These are phyloP conservation scores for Nesogale talazaci DNA, from an alignment of 2,113 vertebrate genomes.

Conservation along the genomic window DNA sequence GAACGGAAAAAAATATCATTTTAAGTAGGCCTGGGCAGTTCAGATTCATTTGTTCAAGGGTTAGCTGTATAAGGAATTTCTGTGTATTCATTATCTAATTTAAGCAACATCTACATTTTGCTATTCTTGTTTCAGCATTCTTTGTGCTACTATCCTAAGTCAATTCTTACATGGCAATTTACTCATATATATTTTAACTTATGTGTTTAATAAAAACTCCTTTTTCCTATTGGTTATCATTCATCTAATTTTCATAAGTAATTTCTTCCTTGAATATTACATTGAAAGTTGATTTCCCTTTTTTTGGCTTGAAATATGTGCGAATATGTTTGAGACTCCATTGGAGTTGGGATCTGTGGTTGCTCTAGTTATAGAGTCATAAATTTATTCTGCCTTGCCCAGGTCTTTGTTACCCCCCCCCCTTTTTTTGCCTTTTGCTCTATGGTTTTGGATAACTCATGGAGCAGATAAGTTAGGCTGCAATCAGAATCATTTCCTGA, in stretches of 20 bases:
- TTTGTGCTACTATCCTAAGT: constrained; percentile 46
- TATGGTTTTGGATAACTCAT: too few species aligned
- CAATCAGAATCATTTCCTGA: too few species aligned
- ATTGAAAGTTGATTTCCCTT: constrained; percentile 4
- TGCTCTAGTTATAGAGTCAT: too few species aligned
- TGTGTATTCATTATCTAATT: neutral
- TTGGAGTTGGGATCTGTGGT: too few species aligned
- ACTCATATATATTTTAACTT: neutral
- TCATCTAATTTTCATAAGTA: neutral
- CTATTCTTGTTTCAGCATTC: neutral
- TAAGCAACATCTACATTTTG: neutral
- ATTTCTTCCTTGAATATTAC: neutral
- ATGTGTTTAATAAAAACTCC: neutral
- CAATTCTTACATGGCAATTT: neutral
- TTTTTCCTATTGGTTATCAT: neutral
- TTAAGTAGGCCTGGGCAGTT: too few species aligned
- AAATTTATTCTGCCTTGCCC: too few species aligned
- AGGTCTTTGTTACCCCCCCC: too few species aligned
- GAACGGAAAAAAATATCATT: too few species aligned
- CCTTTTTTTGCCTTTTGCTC: too few species aligned
- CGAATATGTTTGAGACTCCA: too few species aligned
- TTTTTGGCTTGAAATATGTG: neutral
- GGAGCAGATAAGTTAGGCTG: too few species aligned
- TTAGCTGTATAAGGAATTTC: neutral
- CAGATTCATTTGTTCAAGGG: too few species aligned